Conservation (phyloP, 2,113 vertebrate genomes). For the Pituophis catenifer region DNA sequence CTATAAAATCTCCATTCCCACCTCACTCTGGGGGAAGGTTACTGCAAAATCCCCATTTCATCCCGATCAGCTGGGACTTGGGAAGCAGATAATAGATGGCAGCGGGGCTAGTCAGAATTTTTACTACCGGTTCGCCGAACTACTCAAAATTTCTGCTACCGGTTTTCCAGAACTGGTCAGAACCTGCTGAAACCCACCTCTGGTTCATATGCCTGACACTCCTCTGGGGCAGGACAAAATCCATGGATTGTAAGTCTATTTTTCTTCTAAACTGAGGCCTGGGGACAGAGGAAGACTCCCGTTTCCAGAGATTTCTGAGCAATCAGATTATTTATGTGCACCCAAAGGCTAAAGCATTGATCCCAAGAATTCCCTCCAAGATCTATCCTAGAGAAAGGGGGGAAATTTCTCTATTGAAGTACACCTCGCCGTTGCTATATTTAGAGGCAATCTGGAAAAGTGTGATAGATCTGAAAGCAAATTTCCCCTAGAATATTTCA, state of each 20-base stretch:
- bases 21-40: no score
- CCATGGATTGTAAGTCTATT: background rate
- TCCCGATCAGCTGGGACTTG: no score
- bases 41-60: no score
- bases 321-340: background rate
- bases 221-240: background rate
- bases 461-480: constrained; percentile 42
- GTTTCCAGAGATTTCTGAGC: background rate
- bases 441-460: constrained; percentile 48
- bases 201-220: background rate
- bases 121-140: no score
- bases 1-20: no score
- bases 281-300: background rate
- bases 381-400: background rate
- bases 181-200: no score
- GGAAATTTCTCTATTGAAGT: background rate
- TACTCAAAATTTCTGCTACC: no score
- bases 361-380: background rate
- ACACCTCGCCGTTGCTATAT: constrained; percentile 36
- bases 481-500: constrained; percentile 51
- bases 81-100: no score
- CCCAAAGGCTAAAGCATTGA: background rate
- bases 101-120: no score
- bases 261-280: background rate
- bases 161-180: no score